Evolutionary conservation across 2,888 invertebrate species (phyloP).

Genomic region (Hoplodrina ambigua): DNA sequence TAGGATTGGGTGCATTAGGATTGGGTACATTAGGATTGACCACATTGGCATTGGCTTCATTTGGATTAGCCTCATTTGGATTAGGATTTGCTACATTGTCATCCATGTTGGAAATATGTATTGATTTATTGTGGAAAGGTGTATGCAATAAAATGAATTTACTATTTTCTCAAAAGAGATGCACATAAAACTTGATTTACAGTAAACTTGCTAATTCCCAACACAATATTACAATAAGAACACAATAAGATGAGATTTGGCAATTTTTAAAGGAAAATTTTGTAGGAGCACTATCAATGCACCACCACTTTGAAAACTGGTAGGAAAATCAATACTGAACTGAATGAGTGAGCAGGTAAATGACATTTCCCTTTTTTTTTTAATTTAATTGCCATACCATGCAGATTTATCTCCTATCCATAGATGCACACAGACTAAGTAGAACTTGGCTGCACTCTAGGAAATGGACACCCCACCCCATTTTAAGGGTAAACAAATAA

Average conservation of each 20-base stretch:
- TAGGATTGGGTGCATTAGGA: no score
- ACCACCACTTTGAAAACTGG: background rate
- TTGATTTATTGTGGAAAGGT: conserved; percentile 9
- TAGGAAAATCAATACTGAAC: conserved; percentile 41
- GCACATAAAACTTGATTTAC: background rate
- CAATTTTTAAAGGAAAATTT: background rate
- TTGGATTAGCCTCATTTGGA: no score
- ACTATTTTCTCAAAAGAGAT: background rate
- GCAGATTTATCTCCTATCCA: conserved; percentile 29
- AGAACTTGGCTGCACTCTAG: conserved; percentile 15
- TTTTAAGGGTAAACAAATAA: conserved; percentile 11
- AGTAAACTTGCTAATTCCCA: background rate
- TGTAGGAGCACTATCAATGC: conserved; percentile 10
- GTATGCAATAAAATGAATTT: background rate
- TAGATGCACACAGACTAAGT: conserved; percentile 34
- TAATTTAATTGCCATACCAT: conserved; percentile 38
- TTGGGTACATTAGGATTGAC: no score
- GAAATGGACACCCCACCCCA: conserved; percentile 25
- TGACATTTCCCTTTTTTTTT: conserved; percentile 31
- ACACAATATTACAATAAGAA: background rate
- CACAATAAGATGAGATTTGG: background rate
- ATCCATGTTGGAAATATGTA: conserved; percentile 16
- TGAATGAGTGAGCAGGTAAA: background rate
- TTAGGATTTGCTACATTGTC: background rate
- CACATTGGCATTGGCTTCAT: no score